Conservation (phyloP, 2,113 vertebrate genomes). For the Rallus limicola region DNA sequence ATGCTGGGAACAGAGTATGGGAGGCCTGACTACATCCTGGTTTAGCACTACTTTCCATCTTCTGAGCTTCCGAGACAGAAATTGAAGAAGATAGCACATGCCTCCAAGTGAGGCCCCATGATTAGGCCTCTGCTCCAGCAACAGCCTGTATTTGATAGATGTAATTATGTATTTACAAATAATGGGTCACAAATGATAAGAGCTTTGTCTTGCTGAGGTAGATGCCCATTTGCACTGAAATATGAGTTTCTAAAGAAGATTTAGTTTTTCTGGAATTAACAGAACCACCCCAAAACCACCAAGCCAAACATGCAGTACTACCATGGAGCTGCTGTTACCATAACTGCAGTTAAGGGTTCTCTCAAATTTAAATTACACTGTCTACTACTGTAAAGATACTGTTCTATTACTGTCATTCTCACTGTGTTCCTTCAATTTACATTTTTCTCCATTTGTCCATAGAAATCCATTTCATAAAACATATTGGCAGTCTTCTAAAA, state of each 20-base stretch:
- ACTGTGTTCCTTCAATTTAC: slow-evolving; percentile 33
- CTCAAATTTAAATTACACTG: neutral
- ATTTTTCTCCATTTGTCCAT: slow-evolving; percentile 39
- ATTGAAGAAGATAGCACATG: neutral
- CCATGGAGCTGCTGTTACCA: neutral
- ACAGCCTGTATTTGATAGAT: neutral
- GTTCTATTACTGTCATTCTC: neutral
- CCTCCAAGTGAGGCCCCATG: neutral
- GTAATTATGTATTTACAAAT: neutral
- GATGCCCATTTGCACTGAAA: neutral
- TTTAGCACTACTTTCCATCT: neutral
- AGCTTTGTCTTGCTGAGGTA: neutral
- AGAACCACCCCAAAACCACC: neutral
- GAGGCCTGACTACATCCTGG: neutral
- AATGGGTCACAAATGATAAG: neutral
- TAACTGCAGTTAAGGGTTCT: neutral
- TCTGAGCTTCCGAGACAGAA: neutral
- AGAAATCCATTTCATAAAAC: slow-evolving; percentile 51
- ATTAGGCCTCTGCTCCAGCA: neutral
- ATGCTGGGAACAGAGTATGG: accelerated
- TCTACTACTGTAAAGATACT: neutral
- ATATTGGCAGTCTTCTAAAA: slow-evolving; percentile 50
- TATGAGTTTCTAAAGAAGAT: neutral
- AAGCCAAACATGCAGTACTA: neutral
- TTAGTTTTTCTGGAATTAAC: neutral